Percentiles rank a stretch among this genome's conserved stretches.
phyloP scores from a whole-genome alignment of 1,140 invertebrate species.

The Orchestia grillus region DNA sequence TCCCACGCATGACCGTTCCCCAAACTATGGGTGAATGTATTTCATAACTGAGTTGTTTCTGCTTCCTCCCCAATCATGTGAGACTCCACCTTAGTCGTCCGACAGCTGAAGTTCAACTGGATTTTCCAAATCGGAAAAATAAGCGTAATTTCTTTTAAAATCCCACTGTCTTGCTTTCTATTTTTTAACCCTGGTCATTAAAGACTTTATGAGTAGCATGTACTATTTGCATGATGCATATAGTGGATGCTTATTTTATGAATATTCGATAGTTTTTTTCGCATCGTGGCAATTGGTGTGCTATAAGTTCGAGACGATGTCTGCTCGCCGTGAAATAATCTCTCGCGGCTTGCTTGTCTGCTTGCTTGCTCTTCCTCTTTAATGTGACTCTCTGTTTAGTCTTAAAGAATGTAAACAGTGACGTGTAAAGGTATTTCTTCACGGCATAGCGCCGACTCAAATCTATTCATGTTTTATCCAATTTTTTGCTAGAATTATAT shows the following conservation, averaged over 20 bases:
- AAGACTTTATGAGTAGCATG: neutral
- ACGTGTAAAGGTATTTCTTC: neutral
- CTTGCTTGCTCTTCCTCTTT: neutral
- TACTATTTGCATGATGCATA: neutral
- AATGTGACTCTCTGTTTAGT: neutral
- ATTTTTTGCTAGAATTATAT: neutral
- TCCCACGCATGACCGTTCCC: neutral
- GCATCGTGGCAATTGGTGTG: neutral
- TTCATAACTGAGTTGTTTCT: neutral
- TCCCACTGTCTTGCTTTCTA: neutral
- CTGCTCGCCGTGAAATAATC: neutral
- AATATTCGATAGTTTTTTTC: neutral
- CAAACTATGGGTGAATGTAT: neutral
- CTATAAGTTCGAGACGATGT: neutral
- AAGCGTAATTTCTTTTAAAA: neutral
- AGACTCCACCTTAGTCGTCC: neutral
- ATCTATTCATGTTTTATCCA: neutral
- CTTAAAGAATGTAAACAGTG: neutral
- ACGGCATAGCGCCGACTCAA: neutral
- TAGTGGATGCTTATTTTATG: neutral
- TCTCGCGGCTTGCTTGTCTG: neutral
- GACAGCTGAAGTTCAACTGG: neutral
- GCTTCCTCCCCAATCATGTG: neutral
- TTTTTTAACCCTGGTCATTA: neutral
- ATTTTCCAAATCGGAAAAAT: neutral